Conservation (phyloP, 2,888 invertebrate species). For the Chloroclystis v-ata region DNA sequence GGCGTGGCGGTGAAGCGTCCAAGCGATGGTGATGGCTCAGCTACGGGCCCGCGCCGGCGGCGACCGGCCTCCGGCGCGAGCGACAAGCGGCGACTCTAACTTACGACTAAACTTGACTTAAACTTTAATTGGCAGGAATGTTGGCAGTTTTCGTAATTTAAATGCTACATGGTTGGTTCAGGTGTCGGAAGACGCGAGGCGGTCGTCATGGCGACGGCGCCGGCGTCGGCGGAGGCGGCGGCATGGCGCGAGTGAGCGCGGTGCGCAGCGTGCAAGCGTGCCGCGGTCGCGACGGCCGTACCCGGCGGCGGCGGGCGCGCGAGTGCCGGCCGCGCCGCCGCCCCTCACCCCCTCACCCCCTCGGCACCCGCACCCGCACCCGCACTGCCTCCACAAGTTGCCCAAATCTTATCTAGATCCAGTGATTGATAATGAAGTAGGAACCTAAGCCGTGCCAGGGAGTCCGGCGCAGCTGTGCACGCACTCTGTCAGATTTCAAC, state of each 20-base stretch:
- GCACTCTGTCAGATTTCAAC: too few species aligned
- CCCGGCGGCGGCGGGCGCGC: too few species aligned
- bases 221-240: slow-evolving; percentile 39
- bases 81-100: slow-evolving; percentile 55
- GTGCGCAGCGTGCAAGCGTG: slow-evolving; percentile 69
- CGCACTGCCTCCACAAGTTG: too few species aligned
- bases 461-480: too few species aligned
- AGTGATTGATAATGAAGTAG: too few species aligned
- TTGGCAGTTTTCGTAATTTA: slow-evolving; percentile 45
- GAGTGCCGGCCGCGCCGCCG: too few species aligned
- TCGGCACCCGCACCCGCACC: too few species aligned
- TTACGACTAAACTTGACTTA: slow-evolving; percentile 46
- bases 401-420: too few species aligned
- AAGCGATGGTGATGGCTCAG: slow-evolving; percentile 43
- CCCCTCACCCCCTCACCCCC: too few species aligned
- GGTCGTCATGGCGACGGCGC: slow-evolving; percentile 47
- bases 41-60: too few species aligned
- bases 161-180: slow-evolving; percentile 47
- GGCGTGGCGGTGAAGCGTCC: slow-evolving; percentile 56
- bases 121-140: slow-evolving; percentile 50
- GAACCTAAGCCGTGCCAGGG: too few species aligned
- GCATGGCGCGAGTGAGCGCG: slow-evolving; percentile 55
- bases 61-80: slow-evolving; percentile 32
- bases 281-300: slow-evolving; percentile 44
- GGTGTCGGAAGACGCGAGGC: slow-evolving; percentile 34